Evolutionary conservation across 2,797 vertebrate species (phyloP).

Genomic region (Hapalemur alaotrensis): DNA sequence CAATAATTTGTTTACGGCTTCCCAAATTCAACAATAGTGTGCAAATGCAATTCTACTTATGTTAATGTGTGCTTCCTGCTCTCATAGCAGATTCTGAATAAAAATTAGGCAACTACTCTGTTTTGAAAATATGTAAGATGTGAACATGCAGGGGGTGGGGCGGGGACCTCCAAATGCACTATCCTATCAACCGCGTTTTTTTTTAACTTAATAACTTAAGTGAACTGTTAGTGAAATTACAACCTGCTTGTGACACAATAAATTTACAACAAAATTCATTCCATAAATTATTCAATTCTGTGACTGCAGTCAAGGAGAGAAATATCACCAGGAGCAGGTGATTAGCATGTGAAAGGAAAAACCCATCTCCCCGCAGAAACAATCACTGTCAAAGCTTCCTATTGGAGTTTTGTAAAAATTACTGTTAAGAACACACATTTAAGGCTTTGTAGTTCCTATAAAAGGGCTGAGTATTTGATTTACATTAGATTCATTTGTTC

Average conservation of each 20-base stretch:
- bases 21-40: conserved; percentile 85
- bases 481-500: conserved; percentile 88
- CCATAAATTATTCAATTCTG: conserved; percentile 91
- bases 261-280: conserved; percentile 90
- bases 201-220: conserved; percentile 91
- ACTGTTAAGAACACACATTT: conserved; percentile 88
- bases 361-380: conserved; percentile 85
- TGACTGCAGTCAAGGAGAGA: conserved; percentile 85
- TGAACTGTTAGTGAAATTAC: conserved; percentile 92
- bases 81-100: conserved; percentile 86
- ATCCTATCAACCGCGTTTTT: conserved; percentile 84
- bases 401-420: conserved; percentile 86
- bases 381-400: conserved; percentile 88
- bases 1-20: conserved; percentile 86
- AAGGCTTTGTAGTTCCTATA: conserved; percentile 86
- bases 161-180: conserved; percentile 77
- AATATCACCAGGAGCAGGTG: conserved; percentile 87
- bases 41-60: conserved; percentile 87
- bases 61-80: conserved; percentile 82
- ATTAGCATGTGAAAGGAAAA: conserved; percentile 91
- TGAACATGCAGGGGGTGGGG: conserved; percentile 78
- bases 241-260: conserved; percentile 91
- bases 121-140: conserved; percentile 89
- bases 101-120: conserved; percentile 87
- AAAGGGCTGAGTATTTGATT: conserved; percentile 88